Evolutionary conservation across 1,140 invertebrate species (phyloP).

Genomic region (Drosophila lini): DNA sequence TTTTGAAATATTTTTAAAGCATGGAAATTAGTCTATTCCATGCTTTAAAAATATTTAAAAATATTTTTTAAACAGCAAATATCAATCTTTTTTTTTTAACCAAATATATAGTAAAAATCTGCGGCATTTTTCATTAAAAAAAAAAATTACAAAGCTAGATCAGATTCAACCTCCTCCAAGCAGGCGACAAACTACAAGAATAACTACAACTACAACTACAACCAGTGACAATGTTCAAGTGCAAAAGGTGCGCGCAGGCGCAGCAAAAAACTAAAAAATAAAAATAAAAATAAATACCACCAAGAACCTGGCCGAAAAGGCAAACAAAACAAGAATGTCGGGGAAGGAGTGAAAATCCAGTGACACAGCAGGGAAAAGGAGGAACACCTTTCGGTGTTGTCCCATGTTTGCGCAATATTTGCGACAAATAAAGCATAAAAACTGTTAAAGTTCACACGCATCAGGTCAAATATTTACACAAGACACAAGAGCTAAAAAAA

Average conservation of each 20-base stretch:
- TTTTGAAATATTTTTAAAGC: too few relatives aligned
- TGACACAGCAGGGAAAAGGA: not conserved
- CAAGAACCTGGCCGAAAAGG: conserved; percentile 46
- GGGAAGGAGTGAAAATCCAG: conserved; percentile 1
- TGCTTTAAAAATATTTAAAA: not conserved
- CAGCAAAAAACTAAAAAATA: conserved; percentile 46
- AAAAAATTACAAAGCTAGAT: too few relatives aligned
- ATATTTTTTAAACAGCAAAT: not conserved
- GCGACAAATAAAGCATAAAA: conserved; percentile 84
- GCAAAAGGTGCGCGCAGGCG: conserved; percentile 80
- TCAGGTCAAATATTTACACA: conserved; percentile 82
- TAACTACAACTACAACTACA: conserved; percentile 38
- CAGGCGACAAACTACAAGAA: conserved; percentile 20
- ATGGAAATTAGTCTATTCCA: too few relatives aligned
- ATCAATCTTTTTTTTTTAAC: not conserved
- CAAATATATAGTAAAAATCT: not conserved
- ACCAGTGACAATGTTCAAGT: conserved; percentile 63
- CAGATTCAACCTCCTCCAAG: not conserved
- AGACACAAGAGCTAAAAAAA: conserved; percentile 44
- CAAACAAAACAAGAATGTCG: conserved; percentile 56
- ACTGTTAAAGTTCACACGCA: conserved; percentile 82
- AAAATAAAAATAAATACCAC: conserved; percentile 11
- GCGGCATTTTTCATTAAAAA: conserved; percentile 1
- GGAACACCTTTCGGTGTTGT: conserved; percentile 21
- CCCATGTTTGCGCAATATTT: conserved; percentile 80